Conservation (phyloP, 2,113 vertebrate genomes). For the Falcunculus frontatus region DNA sequence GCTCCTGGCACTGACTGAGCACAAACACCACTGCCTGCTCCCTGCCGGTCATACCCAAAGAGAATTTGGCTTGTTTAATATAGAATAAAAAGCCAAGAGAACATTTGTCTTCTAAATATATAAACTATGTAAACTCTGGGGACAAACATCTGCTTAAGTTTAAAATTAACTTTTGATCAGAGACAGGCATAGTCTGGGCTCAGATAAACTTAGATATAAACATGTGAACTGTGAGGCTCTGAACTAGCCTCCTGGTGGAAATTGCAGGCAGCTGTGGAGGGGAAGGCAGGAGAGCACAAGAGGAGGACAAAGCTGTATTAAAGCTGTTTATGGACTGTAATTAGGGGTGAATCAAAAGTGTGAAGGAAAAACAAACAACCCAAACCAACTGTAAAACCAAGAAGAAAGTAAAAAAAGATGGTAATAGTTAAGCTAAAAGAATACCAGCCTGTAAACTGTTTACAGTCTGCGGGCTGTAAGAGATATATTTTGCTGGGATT, state of each 20-base stretch:
- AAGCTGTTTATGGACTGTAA: not conserved
- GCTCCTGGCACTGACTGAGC: not conserved
- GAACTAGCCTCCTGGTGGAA: not conserved
- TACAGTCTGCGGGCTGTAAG: not conserved
- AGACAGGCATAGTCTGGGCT: not conserved
- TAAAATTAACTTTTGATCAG: not conserved
- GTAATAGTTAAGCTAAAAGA: not conserved
- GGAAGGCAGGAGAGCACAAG: not conserved
- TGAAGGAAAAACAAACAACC: not conserved
- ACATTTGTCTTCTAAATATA: not conserved
- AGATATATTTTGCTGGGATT: not conserved
- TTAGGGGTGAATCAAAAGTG: not conserved
- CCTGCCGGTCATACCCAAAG: accelerated
- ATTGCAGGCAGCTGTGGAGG: not conserved
- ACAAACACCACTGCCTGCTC: not conserved
- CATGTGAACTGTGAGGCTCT: not conserved
- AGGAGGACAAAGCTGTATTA: not conserved
- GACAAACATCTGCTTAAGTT: not conserved
- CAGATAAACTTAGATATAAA: not conserved
- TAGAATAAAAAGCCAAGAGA: not conserved
- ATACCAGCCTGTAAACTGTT: not conserved
- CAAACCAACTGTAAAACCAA: not conserved
- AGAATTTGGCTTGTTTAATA: not conserved
- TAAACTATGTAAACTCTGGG: not conserved
- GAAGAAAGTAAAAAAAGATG: not conserved